These are phyloP conservation scores for Hemiprocne comata DNA, from an alignment of 2,113 vertebrate species.

Conservation along the genomic window DNA sequence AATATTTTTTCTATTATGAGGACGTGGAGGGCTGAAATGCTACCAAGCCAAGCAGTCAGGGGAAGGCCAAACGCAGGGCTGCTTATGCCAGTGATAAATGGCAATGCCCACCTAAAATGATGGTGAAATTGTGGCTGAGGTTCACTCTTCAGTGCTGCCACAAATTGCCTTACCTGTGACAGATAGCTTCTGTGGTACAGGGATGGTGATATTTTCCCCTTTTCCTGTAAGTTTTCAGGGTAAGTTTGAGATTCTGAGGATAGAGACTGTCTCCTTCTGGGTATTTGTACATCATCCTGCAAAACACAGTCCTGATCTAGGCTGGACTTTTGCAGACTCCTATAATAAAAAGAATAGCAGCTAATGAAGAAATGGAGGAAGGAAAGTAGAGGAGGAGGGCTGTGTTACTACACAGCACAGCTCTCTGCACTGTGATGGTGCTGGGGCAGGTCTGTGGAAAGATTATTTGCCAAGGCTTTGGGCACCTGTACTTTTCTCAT, in stretches of 20 bases:
- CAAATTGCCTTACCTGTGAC: background rate
- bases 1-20: background rate
- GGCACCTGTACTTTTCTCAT: background rate
- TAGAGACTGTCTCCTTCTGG: background rate
- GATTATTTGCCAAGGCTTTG: background rate
- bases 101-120: background rate
- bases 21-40: background rate
- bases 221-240: background rate
- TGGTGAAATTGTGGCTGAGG: background rate
- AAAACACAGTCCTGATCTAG: rapidly evolving
- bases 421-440: background rate
- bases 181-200: background rate
- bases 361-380: background rate
- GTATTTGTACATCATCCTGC: background rate
- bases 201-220: background rate
- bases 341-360: background rate
- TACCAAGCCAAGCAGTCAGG: background rate
- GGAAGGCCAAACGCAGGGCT: background rate
- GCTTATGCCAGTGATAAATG: background rate
- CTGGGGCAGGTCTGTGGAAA: background rate
- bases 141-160: background rate
- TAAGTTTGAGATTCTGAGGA: background rate
- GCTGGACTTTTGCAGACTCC: background rate
- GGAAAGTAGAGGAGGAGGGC: background rate
- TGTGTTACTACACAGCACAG: background rate